Conservation (phyloP, 2,797 vertebrate species). For the Poecilia picta region DNA sequence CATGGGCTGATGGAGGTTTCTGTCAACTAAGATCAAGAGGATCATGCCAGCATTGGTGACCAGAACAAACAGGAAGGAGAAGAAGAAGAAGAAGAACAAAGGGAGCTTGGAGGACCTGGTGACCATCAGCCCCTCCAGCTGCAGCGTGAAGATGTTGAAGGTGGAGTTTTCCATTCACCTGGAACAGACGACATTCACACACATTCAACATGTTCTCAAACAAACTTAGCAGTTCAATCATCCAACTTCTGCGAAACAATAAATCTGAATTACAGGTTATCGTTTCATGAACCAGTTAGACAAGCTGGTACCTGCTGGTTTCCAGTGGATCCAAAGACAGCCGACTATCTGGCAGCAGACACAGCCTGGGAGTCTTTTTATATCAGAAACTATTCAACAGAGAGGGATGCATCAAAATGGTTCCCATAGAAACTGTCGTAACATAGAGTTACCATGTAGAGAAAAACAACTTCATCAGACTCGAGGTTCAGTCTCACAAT, state of each 20-base stretch:
- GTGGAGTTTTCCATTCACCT: constrained; percentile 6
- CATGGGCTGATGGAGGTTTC: constrained; percentile 82
- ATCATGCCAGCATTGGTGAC: constrained; percentile 47
- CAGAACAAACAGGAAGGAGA: constrained; percentile 10
- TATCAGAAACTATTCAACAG: too few species aligned
- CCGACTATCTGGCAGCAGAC: too few species aligned
- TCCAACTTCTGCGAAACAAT: neutral
- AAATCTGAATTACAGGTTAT: too few species aligned
- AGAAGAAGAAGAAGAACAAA: neutral
- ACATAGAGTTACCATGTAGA: too few species aligned
- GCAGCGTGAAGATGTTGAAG: constrained; percentile 1
- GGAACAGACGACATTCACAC: neutral
- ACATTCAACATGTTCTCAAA: neutral
- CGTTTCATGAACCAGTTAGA: too few species aligned
- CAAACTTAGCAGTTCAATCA: neutral
- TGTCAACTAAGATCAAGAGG: constrained; percentile 33
- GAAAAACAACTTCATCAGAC: too few species aligned
- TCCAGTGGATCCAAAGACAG: too few species aligned
- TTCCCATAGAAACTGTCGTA: too few species aligned
- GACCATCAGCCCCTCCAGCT: neutral
- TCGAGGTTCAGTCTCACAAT: too few species aligned
- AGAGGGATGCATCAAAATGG: too few species aligned
- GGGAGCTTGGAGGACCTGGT: neutral
- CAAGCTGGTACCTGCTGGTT: too few species aligned
- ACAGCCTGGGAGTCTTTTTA: too few species aligned